Conservation (phyloP, 2,113 vertebrate genomes). For the Marmota flaviventris region DNA sequence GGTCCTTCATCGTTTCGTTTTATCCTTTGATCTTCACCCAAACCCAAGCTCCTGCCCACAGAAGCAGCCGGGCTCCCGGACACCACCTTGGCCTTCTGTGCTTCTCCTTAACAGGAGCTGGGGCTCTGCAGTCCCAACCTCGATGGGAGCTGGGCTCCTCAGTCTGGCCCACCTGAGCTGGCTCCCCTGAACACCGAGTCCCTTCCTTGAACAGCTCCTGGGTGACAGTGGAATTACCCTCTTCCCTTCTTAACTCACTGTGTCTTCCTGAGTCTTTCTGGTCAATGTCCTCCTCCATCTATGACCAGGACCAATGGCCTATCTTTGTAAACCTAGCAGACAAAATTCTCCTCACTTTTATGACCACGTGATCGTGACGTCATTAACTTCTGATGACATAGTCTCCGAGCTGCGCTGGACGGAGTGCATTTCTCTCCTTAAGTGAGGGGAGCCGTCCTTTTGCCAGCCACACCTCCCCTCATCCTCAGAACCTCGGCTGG, state of each 20-base stretch:
- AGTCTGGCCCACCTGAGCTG: too few relatives aligned
- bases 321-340: neutral
- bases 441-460: neutral
- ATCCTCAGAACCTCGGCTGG: neutral
- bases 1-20: neutral
- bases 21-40: too few relatives aligned
- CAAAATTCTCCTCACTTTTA: rapidly evolving
- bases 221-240: too few relatives aligned
- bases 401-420: neutral
- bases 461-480: rapidly evolving
- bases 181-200: neutral
- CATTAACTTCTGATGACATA: neutral
- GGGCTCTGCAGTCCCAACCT: rapidly evolving
- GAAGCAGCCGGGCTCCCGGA: rapidly evolving
- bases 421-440: neutral
- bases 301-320: rapidly evolving
- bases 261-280: neutral
- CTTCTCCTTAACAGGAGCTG: rapidly evolving
- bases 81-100: rapidly evolving
- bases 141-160: rapidly evolving
- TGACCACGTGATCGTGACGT: neutral
- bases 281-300: neutral
- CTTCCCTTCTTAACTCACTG: rapidly evolving
- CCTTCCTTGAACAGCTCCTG: rapidly evolving
- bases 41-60: neutral